Base-by-base conservation (phyloP, 2,888 invertebrate genomes). In the Drosophila rubida region DNA sequence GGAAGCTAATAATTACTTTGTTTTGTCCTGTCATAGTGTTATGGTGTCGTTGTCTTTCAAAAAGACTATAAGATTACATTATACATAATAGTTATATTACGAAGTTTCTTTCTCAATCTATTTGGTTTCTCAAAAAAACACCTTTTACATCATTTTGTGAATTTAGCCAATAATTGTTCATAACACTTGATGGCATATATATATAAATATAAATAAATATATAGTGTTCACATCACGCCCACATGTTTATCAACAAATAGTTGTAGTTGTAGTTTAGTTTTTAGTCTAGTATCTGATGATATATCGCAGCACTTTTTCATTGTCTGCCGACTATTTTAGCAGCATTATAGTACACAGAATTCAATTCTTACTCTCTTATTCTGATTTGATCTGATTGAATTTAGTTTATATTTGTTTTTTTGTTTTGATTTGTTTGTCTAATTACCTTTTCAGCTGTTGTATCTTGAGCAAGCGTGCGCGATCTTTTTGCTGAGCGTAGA, bases 361-460 rank as follows among this genome's bases (percentile, higher is more conserved):
- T 37, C 48, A 19, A 16, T 23, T 23, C 27, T 25, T 48, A 22
- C 30, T 32, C 23, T 55, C 23, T 55, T 50, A 23, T 32, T 13
- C 14, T 42, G 25, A 7, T 22, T 35, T 59, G 8, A 32, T 46
- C 57, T 39, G 27, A 45, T 55, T 30, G 49, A 53, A 45, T 48
- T 61, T 27, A 7, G 13, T 14, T 42, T 11, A n/a, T 75, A 50
- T 65, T 70, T 70, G 67, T 61, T 66, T 32, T 4, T 65, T 22
- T 67, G 57, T 39, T 45, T 41, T 45, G 49, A 45, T 11, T 57
- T 68, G 27, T 67, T 72, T 73, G 42, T 64, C 60, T 82, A 88
- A 74, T 91, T 92, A 92, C 92, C 92, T 92, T 91, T 92, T 91
- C 80, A 92, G 75, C 67, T 89, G 90, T 83, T 91, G 91, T 77